These are phyloP conservation scores for Psittacula derbiana DNA, from an alignment of 2,797 vertebrate genomes.

Conservation along the genomic window DNA sequence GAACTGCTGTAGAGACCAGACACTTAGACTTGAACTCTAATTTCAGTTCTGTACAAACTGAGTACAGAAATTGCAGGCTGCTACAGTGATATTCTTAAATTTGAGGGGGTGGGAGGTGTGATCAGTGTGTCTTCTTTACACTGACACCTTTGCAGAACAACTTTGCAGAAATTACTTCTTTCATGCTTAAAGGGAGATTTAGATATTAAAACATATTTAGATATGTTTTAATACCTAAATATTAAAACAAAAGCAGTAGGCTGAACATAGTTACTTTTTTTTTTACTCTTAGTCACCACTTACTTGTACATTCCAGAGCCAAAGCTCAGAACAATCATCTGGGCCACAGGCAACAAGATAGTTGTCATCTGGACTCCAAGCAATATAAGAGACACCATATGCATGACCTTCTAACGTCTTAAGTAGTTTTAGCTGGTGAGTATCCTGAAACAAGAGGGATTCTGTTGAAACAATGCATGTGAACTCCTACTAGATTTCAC, in stretches of 20 bases:
- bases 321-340: constrained; percentile 98
- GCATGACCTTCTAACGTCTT: constrained; percentile 97
- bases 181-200: fast-evolving
- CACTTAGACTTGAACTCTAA: not conserved
- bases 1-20: not conserved
- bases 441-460: constrained; percentile 81
- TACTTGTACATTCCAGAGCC: constrained; percentile 99
- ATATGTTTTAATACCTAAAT: not conserved
- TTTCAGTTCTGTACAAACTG: not conserved
- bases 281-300: constrained; percentile 30
- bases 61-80: not conserved
- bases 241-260: not conserved
- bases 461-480: not conserved
- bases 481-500: not conserved
- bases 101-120: fast-evolving
- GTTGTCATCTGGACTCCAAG: constrained; percentile 98
- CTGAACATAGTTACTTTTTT: not conserved
- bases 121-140: not conserved
- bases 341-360: constrained; percentile 98
- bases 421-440: constrained; percentile 93
- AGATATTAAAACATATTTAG: not conserved
- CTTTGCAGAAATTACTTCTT: not conserved
- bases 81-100: not conserved
- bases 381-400: constrained; percentile 95
- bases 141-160: not conserved